Conservation (phyloP, 2,888 invertebrate genomes). For the Eupithecia subfuscata region DNA sequence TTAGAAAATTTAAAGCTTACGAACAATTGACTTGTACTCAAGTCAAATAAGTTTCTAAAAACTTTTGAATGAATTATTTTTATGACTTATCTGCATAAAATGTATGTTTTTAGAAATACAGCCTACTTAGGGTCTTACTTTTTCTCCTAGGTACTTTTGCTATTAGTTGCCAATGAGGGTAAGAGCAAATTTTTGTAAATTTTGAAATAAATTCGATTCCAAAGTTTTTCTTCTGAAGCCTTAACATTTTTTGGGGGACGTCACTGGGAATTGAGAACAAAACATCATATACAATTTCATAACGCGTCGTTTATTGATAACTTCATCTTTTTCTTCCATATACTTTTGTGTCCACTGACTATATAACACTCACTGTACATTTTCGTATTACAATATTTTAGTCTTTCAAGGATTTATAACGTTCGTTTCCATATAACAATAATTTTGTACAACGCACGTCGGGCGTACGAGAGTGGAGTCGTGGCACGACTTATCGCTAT, state of each 20-base stretch:
- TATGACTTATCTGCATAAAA: not conserved
- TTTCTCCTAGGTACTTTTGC: not conserved
- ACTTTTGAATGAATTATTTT: not conserved
- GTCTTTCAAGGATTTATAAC: conserved; percentile 81
- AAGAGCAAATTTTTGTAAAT: not conserved
- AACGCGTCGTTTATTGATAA: conserved; percentile 83
- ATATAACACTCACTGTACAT: conserved; percentile 85
- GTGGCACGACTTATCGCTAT: conserved; percentile 80
- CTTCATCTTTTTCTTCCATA: conserved; percentile 82
- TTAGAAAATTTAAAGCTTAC: conserved; percentile 24
- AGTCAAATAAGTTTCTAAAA: not conserved
- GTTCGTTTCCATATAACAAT: conserved; percentile 82
- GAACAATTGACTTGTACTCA: not conserved
- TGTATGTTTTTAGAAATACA: not conserved
- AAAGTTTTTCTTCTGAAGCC: not conserved
- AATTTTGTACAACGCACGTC: conserved; percentile 83
- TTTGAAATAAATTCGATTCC: not conserved
- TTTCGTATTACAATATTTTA: conserved; percentile 83
- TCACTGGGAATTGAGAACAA: conserved; percentile 67
- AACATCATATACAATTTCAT: conserved; percentile 77
- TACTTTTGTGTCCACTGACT: conserved; percentile 84
- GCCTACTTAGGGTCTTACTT: not conserved
- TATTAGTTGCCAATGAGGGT: not conserved
- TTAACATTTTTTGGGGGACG: not conserved
- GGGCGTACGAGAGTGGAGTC: conserved; percentile 75